A percentile compares a stretch with the other conserved stretches of the same genome.
Evolutionary conservation across 2,113 vertebrate genomes (phyloP).

Genomic region (Eulemur rufifrons): DNA sequence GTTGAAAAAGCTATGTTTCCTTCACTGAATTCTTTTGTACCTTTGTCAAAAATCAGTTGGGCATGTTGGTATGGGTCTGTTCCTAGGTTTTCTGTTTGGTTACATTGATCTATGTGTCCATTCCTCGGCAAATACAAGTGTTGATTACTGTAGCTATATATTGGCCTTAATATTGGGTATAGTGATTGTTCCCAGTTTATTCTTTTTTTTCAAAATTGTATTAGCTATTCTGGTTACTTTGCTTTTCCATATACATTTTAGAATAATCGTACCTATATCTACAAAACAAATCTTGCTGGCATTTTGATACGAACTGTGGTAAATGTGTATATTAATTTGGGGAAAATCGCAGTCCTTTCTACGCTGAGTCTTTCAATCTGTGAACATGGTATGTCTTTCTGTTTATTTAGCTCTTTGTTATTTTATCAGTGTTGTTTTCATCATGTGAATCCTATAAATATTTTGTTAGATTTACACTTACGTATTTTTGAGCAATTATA

Average conservation of each 20-base stretch:
- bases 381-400: not conserved
- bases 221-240: not conserved
- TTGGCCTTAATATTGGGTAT: not conserved
- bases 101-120: not conserved
- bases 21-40: not conserved
- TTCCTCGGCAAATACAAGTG: not conserved
- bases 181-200: not conserved
- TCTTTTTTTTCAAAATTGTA: not conserved
- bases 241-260: not conserved
- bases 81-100: not conserved
- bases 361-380: not conserved
- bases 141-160: not conserved
- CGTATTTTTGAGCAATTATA: too few relatives aligned
- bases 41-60: not conserved
- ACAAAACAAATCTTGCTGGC: not conserved
- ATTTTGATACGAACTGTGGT: not conserved
- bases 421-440: not conserved
- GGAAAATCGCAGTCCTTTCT: not conserved
- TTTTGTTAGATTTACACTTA: too few relatives aligned
- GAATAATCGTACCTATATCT: not conserved
- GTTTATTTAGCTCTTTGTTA: not conserved
- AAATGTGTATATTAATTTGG: not conserved
- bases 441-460: not conserved
- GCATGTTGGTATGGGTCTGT: not conserved
- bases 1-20: not conserved